These are phyloP conservation scores for Austrolebias charrua DNA, from an alignment of 2,797 vertebrate species.

Conservation along the genomic window DNA sequence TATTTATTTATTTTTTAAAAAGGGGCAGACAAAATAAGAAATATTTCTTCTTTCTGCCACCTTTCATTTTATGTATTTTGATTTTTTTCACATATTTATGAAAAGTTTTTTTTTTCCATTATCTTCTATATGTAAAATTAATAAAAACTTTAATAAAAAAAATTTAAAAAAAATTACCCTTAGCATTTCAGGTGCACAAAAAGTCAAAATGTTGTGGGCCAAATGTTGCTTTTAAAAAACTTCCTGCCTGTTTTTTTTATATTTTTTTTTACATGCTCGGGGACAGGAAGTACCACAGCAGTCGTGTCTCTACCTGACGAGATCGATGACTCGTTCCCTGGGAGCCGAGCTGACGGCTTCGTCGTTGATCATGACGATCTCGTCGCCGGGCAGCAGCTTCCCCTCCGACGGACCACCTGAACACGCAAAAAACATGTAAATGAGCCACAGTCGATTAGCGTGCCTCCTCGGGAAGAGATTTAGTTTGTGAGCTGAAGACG, in stretches of 20 bases:
- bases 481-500: not conserved
- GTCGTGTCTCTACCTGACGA: conserved; percentile 86
- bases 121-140: no score
- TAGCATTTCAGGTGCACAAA: not conserved
- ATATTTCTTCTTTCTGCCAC: no score
- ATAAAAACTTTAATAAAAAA: no score
- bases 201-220: not conserved
- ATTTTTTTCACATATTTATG: no score
- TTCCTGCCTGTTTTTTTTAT: not conserved
- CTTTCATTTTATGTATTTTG: no score
- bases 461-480: not conserved
- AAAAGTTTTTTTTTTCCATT: no score
- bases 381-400: conserved; percentile 92
- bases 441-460: conserved; percentile 6
- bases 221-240: no score
- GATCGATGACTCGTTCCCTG: conserved; percentile 94
- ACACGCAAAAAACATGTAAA: conserved; percentile 22
- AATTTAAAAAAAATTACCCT: no score
- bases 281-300: not conserved
- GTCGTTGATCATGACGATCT: conserved; percentile 96
- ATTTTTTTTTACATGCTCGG: not conserved
- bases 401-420: conserved; percentile 92
- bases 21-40: no score
- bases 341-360: conserved; percentile 91
- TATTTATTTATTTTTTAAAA: no score